phyloP scores from a whole-genome alignment of 2,888 invertebrate species.

The Dryadula phaetusa region DNA sequence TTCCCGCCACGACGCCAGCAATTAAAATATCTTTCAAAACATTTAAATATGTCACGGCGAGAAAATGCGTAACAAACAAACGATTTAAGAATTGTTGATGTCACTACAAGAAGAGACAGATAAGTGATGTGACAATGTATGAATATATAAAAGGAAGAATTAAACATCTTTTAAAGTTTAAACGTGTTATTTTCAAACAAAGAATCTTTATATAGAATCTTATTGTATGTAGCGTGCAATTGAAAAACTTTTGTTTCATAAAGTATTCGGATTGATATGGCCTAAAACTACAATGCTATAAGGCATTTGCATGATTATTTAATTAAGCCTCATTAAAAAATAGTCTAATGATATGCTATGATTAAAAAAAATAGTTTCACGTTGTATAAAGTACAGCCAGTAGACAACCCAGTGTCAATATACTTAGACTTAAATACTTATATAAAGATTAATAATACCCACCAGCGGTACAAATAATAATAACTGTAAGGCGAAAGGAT shows the following conservation, averaged over 20 bases:
- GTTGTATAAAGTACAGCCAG: no score
- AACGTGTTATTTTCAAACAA: background rate
- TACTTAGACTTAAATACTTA: no score
- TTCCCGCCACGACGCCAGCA: background rate
- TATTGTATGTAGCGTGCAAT: no score
- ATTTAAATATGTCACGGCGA: constrained; percentile 12
- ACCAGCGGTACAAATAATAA: background rate
- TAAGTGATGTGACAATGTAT: constrained; percentile 13
- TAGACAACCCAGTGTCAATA: no score
- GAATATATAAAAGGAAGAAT: background rate
- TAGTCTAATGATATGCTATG: no score
- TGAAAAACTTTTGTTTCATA: no score
- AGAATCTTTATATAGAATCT: background rate
- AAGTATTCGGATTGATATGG: no score
- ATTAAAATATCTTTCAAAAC: background rate
- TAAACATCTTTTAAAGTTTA: background rate
- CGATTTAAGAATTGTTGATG: background rate
- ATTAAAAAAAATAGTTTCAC: no score
- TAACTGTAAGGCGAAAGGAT: background rate
- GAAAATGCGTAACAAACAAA: background rate
- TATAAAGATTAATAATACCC: background rate
- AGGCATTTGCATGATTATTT: no score
- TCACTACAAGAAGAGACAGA: constrained; percentile 34
- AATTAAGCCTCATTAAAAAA: no score
- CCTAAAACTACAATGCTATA: no score